Base-by-base conservation (phyloP, 1,140 invertebrate genomes). In the Bombus vancouverensis region DNA sequence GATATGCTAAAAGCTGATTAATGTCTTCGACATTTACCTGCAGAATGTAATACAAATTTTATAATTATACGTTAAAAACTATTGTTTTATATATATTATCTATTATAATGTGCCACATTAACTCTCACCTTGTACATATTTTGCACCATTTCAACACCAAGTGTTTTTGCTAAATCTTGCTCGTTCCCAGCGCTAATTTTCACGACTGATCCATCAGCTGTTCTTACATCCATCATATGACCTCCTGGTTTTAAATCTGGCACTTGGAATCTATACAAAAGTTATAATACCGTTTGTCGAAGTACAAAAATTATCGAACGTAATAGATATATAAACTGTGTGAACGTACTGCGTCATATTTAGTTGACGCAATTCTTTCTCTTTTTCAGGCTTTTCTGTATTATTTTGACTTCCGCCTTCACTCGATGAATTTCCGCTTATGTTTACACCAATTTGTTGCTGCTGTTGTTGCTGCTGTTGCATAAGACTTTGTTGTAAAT, bases 1-100 rank as follows among this genome's bases (percentile, higher is more conserved):
- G 97, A 94, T 98, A 98, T n/a, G 97, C 97, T 62, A 98, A 94
- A 68, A 98, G 94, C 89, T 98, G 97, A 84, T 97, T 98, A 37
- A 98, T 96, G 88, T 98, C 97, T 92, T 98, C 97, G 6, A 98
- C 97, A 93, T 98, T 98, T 3, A 98, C 95, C 94, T 94, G 65
- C 15, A 78, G 70, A 88, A 18, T 37, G 57, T 9, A 37, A 62
- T 13, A 44, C 28, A 32, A 65, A 39, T 73, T 34, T 42, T 72
- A 44, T 28, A 47, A 73, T 34, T 65, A 44, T 9, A 62, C 5
- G 15, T 62, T 18, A 28, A 6, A 85, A 22, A 13, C 25, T 80
- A 34, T 66, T 18, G 6, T 76, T 12, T 9, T 32, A 68, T 42
- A 34, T 18, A 53, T 22, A 53, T 53, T 53, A 0, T 22, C 47